phyloP scores from a whole-genome alignment of 2,113 vertebrate genomes.

The human (Homo sapiens) region DNA sequence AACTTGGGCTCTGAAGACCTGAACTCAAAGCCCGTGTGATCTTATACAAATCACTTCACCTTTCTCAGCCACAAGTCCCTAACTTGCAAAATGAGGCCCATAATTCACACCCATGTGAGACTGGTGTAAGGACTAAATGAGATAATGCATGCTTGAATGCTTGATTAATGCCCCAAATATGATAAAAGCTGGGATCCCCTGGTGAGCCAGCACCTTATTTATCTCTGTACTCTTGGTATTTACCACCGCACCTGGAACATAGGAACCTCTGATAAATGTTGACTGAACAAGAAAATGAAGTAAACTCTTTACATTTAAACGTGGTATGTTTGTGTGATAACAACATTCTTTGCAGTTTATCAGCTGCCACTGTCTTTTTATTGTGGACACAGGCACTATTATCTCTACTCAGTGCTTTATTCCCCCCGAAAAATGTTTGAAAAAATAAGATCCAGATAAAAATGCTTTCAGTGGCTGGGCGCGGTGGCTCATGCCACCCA shows the following conservation, averaged over 20 bases:
- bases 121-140: not conserved
- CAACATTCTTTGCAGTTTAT: not conserved
- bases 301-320: not conserved
- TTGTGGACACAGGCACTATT: not conserved
- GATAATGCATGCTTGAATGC: accelerated
- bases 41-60: not conserved
- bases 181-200: not conserved
- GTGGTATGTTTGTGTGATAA: not conserved
- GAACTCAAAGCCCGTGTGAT: not conserved
- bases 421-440: not conserved
- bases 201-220: not conserved
- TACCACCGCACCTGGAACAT: not conserved
- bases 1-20: not conserved
- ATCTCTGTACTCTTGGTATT: not conserved
- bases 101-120: not conserved
- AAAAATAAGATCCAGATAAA: not conserved
- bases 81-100: not conserved
- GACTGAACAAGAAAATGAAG: not conserved
- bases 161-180: not conserved
- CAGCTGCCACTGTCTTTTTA: not conserved
- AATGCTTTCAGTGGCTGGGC: not conserved
- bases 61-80: not conserved
- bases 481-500: no score
- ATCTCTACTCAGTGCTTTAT: not conserved
- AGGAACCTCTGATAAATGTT: not conserved